Percentiles rank a stretch among this genome's conserved stretches.
phyloP scores from a whole-genome alignment of 2,113 vertebrate species.

The Takifugu flavidus region DNA sequence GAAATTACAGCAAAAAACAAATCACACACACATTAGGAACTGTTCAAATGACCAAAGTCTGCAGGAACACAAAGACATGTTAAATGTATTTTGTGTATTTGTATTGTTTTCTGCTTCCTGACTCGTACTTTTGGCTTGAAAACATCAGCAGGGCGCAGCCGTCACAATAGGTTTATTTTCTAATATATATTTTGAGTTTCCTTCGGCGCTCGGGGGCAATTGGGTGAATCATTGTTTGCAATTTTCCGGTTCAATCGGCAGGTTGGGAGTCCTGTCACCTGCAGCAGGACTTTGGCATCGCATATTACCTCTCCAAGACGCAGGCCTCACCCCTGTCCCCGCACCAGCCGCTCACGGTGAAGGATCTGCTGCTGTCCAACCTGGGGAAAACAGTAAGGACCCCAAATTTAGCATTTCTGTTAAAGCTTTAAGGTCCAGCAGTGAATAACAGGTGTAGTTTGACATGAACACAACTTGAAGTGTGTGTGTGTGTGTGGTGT shows the following conservation, averaged over 20 bases:
- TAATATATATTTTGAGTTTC: slow-evolving; percentile 3
- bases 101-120: background rate
- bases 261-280: slow-evolving; percentile 72
- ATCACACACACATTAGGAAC: too few relatives aligned
- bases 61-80: background rate
- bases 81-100: slow-evolving; percentile 3
- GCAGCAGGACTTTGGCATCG: slow-evolving; percentile 57
- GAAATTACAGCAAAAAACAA: background rate
- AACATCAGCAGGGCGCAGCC: slow-evolving; percentile 2
- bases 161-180: background rate
- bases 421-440: too few relatives aligned
- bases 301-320: slow-evolving; percentile 12
- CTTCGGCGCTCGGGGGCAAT: background rate
- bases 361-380: slow-evolving; percentile 86
- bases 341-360: slow-evolving; percentile 78
- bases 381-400: slow-evolving; percentile 75
- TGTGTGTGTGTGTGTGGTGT: too few relatives aligned
- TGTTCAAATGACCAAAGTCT: background rate
- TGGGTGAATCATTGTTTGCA: slow-evolving; percentile 5
- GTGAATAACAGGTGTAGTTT: too few relatives aligned
- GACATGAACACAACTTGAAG: too few relatives aligned
- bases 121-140: background rate
- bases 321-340: background rate
- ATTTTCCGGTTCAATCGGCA: slow-evolving; percentile 30
- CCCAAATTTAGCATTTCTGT: slow-evolving; percentile 18